phyloP scores from a whole-genome alignment of 2,888 invertebrate species.

The Drosophila siamana region DNA sequence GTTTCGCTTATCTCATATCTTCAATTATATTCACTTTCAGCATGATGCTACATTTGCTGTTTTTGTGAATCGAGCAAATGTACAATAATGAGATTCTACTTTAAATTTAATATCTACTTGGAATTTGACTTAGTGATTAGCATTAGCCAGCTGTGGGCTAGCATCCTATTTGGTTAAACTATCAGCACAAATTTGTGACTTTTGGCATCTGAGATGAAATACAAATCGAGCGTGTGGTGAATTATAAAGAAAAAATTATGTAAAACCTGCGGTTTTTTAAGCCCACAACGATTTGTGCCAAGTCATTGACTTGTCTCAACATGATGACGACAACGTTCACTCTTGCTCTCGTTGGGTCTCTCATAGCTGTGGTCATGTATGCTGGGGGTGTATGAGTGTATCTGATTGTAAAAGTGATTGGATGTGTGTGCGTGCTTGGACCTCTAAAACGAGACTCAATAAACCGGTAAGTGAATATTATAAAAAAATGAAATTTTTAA shows the following conservation, averaged over 20 bases:
- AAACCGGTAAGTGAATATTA: slow-evolving; percentile 43
- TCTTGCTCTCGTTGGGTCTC: slow-evolving; percentile 48
- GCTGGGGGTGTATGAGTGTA: neutral
- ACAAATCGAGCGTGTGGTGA: slow-evolving; percentile 19
- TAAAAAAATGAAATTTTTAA: slow-evolving; percentile 2
- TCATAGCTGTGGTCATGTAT: neutral
- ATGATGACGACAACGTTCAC: slow-evolving; percentile 19
- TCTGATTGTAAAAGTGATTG: neutral
- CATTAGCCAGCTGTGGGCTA: slow-evolving; percentile 23
- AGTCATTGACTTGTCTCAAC: slow-evolving; percentile 66
- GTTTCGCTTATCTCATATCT: slow-evolving; percentile 1
- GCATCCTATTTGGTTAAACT: slow-evolving; percentile 42
- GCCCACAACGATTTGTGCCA: slow-evolving; percentile 41
- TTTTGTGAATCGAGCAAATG: neutral
- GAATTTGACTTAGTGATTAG: slow-evolving; percentile 33
- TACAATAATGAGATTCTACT: slow-evolving; percentile 9
- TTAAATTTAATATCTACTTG: slow-evolving; percentile 2
- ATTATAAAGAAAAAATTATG: slow-evolving; percentile 38
- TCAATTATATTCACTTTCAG: slow-evolving; percentile 21
- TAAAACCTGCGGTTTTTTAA: slow-evolving; percentile 46
- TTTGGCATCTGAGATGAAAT: slow-evolving; percentile 40
- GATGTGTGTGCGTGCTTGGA: neutral
- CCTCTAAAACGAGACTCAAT: slow-evolving; percentile 18
- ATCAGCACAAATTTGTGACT: slow-evolving; percentile 62
- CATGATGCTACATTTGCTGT: neutral